A percentile compares a stretch with the other conserved stretches of the same genome.
Conservation (phyloP, 37 sponge, comb jelly and placozoan genomes). For the Mnemiopsis leidyi region DNA sequence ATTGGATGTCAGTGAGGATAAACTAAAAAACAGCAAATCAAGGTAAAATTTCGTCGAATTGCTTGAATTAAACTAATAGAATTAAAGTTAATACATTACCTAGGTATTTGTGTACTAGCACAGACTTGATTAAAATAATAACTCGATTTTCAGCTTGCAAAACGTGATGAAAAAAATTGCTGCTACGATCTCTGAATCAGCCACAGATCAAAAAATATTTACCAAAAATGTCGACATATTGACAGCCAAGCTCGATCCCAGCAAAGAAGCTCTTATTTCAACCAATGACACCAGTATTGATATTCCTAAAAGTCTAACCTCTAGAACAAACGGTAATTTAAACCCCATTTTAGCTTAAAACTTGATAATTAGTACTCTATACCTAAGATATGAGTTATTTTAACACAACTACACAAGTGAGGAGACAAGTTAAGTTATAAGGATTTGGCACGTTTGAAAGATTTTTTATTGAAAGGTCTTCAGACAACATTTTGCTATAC, state of each 20-base stretch:
- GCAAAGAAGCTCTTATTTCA: not conserved
- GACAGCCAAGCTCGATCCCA: not conserved
- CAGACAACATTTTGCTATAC: no score
- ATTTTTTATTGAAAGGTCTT: no score
- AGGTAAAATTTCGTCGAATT: not conserved
- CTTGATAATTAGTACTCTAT: no score
- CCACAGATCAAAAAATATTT: not conserved
- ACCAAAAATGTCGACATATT: constrained; percentile 57
- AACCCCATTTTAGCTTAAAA: no score
- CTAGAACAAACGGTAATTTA: not conserved
- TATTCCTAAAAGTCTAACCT: not conserved
- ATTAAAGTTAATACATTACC: not conserved
- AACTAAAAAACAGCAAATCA: not conserved
- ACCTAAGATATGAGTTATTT: no score
- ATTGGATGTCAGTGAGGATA: not conserved
- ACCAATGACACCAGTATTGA: not conserved
- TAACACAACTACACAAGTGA: no score
- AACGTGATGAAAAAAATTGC: not conserved
- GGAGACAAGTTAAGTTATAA: no score
- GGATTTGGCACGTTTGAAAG: no score
- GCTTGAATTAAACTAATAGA: not conserved
- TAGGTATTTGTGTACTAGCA: no score
- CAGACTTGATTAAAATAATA: not conserved
- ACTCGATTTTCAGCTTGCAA: not conserved
- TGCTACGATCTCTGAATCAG: not conserved